These are phyloP conservation scores for Lonchura striata DNA, from an alignment of 2,113 vertebrate genomes.

Conservation along the genomic window DNA sequence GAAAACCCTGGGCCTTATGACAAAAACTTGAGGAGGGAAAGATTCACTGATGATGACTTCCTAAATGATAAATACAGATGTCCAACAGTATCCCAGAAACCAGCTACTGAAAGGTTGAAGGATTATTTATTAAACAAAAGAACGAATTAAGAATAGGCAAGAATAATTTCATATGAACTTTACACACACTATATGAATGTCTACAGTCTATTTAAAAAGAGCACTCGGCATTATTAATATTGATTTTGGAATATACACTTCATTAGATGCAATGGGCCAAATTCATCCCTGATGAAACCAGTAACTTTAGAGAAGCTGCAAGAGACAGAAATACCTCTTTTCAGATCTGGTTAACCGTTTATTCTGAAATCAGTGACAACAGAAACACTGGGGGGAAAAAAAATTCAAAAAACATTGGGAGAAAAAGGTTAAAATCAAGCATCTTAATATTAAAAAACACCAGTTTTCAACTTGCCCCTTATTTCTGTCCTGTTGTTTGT, in stretches of 20 bases:
- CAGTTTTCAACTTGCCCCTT: neutral
- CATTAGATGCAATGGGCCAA: neutral
- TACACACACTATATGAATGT: slow-evolving; percentile 19
- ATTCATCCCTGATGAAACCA: neutral
- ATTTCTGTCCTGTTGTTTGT: neutral
- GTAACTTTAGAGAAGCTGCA: neutral
- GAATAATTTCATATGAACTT: slow-evolving; percentile 1
- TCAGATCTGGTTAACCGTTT: neutral
- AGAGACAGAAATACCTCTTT: neutral
- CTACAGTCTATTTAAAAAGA: slow-evolving; percentile 24
- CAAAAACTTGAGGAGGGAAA: neutral
- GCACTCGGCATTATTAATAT: slow-evolving; percentile 13
- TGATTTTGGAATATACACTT: slow-evolving; percentile 48
- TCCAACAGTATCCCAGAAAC: slow-evolving; percentile 22
- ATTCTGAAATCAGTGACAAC: neutral
- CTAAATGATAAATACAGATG: slow-evolving; percentile 50
- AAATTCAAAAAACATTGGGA: neutral
- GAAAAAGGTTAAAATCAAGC: neutral
- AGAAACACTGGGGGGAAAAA: neutral
- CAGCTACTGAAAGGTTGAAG: neutral
- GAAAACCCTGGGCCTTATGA: neutral
- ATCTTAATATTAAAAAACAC: neutral
- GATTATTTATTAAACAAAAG: slow-evolving; percentile 9
- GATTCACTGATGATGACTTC: neutral
- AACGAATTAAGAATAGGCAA: slow-evolving; percentile 28